Evolutionary conservation across 1,140 invertebrate genomes (phyloP).

Genomic region (Dreissena rostriformis): DNA sequence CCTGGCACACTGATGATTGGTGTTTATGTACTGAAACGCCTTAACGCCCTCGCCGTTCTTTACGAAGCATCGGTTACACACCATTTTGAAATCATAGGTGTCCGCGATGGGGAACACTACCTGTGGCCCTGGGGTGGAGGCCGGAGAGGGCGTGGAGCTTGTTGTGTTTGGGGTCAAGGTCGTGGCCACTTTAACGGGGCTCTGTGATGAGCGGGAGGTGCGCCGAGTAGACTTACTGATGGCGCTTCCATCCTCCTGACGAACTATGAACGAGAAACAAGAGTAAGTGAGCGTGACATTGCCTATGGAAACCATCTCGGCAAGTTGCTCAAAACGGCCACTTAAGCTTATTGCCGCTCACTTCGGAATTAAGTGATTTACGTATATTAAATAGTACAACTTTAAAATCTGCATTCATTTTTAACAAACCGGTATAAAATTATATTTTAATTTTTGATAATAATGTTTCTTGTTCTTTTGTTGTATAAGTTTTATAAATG

Average conservation of each 20-base stretch:
- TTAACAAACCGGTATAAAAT: no score
- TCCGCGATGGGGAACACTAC: conserved; percentile 68
- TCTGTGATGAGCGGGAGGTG: conserved; percentile 51
- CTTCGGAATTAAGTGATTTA: no score
- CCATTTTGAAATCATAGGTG: conserved; percentile 70
- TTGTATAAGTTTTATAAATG: no score
- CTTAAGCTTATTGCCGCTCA: no score
- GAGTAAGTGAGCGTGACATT: no score
- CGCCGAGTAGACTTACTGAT: conserved; percentile 44
- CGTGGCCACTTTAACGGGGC: conserved; percentile 15
- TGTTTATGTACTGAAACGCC: conserved; percentile 59
- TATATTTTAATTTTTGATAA: no score
- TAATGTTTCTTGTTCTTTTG: no score
- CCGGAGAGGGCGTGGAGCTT: neutral
- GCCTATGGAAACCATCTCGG: no score
- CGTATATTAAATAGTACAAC: no score
- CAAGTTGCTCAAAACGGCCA: no score
- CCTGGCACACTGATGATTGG: conserved; percentile 67
- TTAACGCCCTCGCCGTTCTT: conserved; percentile 73
- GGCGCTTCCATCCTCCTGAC: neutral
- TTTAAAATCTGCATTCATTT: no score
- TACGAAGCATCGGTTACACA: conserved; percentile 69
- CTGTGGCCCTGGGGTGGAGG: conserved; percentile 21
- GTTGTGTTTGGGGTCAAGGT: neutral
- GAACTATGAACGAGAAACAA: conserved; percentile 12